These are phyloP conservation scores for Gnatocerus cornutus DNA, from an alignment of 2,888 invertebrate genomes.

Conservation along the genomic window DNA sequence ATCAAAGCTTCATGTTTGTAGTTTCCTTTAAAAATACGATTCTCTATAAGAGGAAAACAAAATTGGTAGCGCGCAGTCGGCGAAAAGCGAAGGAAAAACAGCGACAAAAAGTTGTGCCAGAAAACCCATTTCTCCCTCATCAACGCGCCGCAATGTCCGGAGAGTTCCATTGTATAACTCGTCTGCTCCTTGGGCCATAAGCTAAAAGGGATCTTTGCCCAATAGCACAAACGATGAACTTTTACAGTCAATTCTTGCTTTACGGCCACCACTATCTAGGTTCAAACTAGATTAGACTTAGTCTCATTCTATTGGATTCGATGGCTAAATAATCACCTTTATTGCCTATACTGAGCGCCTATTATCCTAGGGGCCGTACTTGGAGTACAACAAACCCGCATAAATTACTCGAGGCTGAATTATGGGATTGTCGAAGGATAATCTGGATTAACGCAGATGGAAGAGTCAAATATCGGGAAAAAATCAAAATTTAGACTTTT, in stretches of 20 bases:
- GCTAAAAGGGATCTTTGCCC: slow-evolving; percentile 38
- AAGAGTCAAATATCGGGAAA: background rate
- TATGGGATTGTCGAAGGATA: background rate
- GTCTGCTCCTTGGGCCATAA: slow-evolving; percentile 35
- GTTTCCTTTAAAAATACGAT: slow-evolving; percentile 38
- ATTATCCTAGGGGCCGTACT: slow-evolving; percentile 12
- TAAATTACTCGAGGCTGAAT: slow-evolving; percentile 10
- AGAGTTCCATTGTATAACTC: slow-evolving; percentile 40
- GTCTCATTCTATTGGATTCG: slow-evolving; percentile 30
- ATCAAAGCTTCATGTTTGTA: slow-evolving; percentile 43
- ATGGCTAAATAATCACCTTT: slow-evolving; percentile 41
- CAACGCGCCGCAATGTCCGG: slow-evolving; percentile 46
- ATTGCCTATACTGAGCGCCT: slow-evolving; percentile 29
- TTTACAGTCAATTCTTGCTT: slow-evolving; percentile 50
- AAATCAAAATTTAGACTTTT: background rate
- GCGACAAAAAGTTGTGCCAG: slow-evolving; percentile 49
- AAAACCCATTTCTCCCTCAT: slow-evolving; percentile 49
- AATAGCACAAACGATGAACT: slow-evolving; percentile 42
- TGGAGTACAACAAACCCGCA: slow-evolving; percentile 6
- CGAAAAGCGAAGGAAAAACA: slow-evolving; percentile 36
- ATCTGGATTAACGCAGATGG: background rate
- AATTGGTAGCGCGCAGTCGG: slow-evolving; percentile 34
- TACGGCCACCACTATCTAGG: slow-evolving; percentile 38
- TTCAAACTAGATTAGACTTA: slow-evolving; percentile 42
- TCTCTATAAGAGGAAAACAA: slow-evolving; percentile 35